phyloP scores from a whole-genome alignment of 2,888 invertebrate genomes.

The Drosophila basisetae region DNA sequence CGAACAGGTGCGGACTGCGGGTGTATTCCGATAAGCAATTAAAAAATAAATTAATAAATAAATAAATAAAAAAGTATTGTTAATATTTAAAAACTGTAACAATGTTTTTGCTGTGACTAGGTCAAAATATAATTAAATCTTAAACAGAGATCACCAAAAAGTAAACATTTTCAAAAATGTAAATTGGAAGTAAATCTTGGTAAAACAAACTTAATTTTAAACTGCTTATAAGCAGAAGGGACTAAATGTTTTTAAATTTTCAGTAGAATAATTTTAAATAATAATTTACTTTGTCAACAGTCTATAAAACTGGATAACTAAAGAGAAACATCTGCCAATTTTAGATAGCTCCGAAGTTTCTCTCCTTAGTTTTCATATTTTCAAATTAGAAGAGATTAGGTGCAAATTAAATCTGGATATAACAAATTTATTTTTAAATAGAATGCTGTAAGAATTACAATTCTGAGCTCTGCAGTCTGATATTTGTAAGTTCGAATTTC shows the following conservation, averaged over 20 bases:
- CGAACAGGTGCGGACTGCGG: slow-evolving; percentile 51
- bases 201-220: background rate
- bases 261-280: background rate
- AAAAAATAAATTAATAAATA: background rate
- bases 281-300: background rate
- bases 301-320: background rate
- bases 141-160: background rate
- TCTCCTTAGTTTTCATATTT: background rate
- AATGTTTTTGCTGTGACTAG: background rate
- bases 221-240: background rate
- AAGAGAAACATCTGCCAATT: background rate
- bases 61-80: background rate
- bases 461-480: too few relatives aligned
- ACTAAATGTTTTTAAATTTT: background rate
- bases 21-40: background rate
- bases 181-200: background rate
- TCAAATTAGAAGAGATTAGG: background rate
- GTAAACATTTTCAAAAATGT: background rate
- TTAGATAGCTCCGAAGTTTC: background rate
- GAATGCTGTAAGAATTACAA: background rate
- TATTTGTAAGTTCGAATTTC: background rate
- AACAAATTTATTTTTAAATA: background rate
- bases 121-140: background rate
- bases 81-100: background rate
- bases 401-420: background rate